Conservation (phyloP, 2,113 vertebrate species). For the Ahaetulla prasina region DNA sequence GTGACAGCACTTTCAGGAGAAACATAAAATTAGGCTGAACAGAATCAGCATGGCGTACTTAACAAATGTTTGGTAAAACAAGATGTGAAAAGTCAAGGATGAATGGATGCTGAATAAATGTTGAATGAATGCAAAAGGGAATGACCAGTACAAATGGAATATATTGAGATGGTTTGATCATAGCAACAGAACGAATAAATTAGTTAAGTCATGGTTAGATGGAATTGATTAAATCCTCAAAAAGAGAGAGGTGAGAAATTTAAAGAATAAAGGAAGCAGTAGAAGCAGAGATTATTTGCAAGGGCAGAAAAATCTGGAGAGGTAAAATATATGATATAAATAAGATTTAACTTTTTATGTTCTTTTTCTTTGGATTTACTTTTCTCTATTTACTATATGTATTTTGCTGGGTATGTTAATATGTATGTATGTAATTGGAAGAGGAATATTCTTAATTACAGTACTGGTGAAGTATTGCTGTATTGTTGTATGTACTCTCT, state of each 20-base stretch:
- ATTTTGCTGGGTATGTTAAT: background rate
- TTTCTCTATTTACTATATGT: background rate
- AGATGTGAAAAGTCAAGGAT: background rate
- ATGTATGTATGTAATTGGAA: background rate
- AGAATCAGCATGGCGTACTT: background rate
- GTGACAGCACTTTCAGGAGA: background rate
- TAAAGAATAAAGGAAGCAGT: background rate
- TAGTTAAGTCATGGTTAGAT: background rate
- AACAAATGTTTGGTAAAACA: background rate
- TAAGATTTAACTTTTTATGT: background rate
- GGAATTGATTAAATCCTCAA: background rate
- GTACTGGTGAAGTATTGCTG: background rate
- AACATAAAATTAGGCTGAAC: background rate
- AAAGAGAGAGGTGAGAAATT: background rate
- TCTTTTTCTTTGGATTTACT: background rate
- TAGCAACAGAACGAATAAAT: background rate
- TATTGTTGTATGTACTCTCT: background rate
- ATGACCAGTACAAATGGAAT: background rate
- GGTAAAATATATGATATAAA: background rate
- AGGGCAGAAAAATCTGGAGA: background rate
- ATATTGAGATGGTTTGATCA: background rate
- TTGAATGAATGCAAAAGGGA: background rate
- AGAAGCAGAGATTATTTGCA: background rate
- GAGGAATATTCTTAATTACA: background rate
- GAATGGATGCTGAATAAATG: background rate